These are phyloP conservation scores for Coreius guichenoti DNA, from an alignment of 2,797 vertebrate genomes.

Conservation along the genomic window DNA sequence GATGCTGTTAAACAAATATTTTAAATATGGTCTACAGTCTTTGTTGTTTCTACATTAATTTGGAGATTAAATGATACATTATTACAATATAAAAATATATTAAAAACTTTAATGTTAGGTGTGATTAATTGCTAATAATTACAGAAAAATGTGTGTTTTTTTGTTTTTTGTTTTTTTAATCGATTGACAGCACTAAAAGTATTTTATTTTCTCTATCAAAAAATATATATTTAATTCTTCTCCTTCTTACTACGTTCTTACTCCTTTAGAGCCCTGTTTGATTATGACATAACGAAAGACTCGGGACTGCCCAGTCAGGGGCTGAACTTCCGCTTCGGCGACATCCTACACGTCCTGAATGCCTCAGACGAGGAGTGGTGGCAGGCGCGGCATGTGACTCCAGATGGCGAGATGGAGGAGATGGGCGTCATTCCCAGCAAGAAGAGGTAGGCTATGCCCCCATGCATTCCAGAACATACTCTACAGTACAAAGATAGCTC, in stretches of 20 bases:
- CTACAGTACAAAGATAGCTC: neutral
- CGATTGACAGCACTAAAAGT: no score
- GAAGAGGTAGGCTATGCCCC: slow-evolving; percentile 81
- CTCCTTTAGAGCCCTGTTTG: slow-evolving; percentile 88
- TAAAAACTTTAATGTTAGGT: no score
- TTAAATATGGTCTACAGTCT: no score
- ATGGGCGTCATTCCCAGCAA: slow-evolving; percentile 97
- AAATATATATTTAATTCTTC: neutral
- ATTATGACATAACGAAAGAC: slow-evolving; percentile 93
- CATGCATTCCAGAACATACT: slow-evolving; percentile 5
- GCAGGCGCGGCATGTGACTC: slow-evolving; percentile 94
- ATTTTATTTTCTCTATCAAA: neutral
- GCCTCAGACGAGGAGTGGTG: slow-evolving; percentile 98
- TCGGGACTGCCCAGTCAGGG: slow-evolving; percentile 89
- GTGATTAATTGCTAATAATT: no score
- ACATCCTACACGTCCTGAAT: slow-evolving; percentile 95
- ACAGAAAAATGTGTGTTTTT: no score
- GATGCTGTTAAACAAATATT: no score
- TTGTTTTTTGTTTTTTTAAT: no score
- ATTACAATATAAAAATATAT: no score
- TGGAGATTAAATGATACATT: no score
- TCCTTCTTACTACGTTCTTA: neutral
- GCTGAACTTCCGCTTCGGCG: slow-evolving; percentile 91
- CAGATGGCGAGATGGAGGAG: slow-evolving; percentile 86
- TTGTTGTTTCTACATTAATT: no score